Conservation (phyloP, 2,888 invertebrate species). For the Bembecia ichneumoniformis region DNA sequence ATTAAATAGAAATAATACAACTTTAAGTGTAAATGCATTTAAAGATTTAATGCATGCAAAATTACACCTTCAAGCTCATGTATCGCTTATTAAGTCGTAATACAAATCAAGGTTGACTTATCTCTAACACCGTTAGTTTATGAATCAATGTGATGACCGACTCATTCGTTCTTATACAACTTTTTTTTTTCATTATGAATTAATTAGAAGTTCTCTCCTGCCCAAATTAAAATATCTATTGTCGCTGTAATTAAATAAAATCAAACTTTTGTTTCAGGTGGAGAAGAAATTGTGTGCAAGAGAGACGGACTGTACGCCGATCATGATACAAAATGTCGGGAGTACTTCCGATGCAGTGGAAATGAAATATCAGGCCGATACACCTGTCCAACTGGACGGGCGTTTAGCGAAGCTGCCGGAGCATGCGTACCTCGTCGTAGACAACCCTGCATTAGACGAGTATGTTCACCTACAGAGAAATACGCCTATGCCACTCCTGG, state of each 20-base stretch:
- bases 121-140: too few species aligned
- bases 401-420: conserved; percentile 52
- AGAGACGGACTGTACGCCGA: conserved; percentile 60
- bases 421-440: conserved; percentile 51
- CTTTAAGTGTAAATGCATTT: too few species aligned
- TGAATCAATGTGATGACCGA: too few species aligned
- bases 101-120: too few species aligned
- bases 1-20: too few species aligned
- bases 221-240: neutral
- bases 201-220: neutral
- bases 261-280: conserved; percentile 28
- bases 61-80: too few species aligned
- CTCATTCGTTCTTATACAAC: neutral
- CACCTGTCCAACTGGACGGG: conserved; percentile 45
- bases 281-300: conserved; percentile 33
- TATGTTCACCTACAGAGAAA: conserved; percentile 43
- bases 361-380: conserved; percentile 41
- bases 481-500: conserved; percentile 69
- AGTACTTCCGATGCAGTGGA: conserved; percentile 54
- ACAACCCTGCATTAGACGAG: conserved; percentile 48
- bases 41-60: neutral
- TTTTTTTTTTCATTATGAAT: neutral
- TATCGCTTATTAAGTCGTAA: too few species aligned
- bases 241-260: neutral
- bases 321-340: conserved; percentile 53